Evolutionary conservation across 2,113 vertebrate species (phyloP).

Genomic region (Mormoops blainvillei): DNA sequence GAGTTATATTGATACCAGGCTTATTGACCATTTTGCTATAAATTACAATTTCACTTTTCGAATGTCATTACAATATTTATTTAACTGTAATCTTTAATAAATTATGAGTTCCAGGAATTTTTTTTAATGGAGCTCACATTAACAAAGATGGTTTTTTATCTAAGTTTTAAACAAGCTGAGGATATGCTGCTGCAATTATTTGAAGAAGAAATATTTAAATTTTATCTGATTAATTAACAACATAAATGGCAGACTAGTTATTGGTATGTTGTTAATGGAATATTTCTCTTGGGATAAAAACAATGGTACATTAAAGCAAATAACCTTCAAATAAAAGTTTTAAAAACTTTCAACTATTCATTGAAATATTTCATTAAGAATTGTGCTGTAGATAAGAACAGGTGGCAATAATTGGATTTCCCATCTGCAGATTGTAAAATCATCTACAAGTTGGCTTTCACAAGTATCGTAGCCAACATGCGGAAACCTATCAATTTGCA

Average conservation of each 20-base stretch:
- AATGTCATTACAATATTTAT: background rate
- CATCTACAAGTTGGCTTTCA: slow-evolving; percentile 52
- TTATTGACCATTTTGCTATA: background rate
- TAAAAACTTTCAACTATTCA: background rate
- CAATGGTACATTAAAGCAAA: background rate
- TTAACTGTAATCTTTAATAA: background rate
- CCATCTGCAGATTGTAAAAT: slow-evolving; percentile 64
- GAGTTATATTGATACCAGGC: background rate
- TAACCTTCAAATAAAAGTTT: background rate
- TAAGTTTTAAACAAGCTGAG: background rate
- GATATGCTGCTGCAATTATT: background rate
- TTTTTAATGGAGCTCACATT: background rate
- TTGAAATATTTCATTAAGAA: slow-evolving; percentile 46
- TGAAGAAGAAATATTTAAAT: slow-evolving; percentile 19
- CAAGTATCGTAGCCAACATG: slow-evolving; percentile 39
- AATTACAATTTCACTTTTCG: background rate
- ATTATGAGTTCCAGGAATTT: background rate
- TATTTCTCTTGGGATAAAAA: slow-evolving; percentile 19
- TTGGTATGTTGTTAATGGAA: background rate
- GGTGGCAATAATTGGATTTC: slow-evolving; percentile 57
- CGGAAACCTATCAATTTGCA: slow-evolving; percentile 32
- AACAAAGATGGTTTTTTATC: background rate
- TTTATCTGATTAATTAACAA: background rate
- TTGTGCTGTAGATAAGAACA: slow-evolving; percentile 34
- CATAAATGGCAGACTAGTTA: background rate